Conservation (phyloP, 2,888 invertebrate species). For the Autographa pulchrina region DNA sequence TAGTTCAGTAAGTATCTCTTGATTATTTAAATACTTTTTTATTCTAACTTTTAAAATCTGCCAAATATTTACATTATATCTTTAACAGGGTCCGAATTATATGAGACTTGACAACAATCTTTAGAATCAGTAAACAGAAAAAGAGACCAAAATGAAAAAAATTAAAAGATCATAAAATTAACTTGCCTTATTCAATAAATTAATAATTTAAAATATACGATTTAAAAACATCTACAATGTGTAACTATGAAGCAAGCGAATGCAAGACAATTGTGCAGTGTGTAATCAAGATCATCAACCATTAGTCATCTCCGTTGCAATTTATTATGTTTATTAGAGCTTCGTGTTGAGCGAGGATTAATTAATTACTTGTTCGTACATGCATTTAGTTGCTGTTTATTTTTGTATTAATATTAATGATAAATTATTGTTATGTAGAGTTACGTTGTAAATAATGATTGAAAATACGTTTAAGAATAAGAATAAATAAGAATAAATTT, state of each 20-base stretch:
- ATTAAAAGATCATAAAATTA: too few species aligned
- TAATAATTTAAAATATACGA: too few species aligned
- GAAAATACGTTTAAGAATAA: background rate
- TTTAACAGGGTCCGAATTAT: too few species aligned
- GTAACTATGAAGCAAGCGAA: conserved; percentile 48
- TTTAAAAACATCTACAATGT: conserved; percentile 9
- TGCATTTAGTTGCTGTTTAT: background rate
- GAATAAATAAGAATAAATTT: too few species aligned
- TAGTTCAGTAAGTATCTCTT: too few species aligned
- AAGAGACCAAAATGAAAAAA: too few species aligned
- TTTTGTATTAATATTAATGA: background rate
- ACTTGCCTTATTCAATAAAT: background rate
- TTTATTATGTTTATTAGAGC: conserved; percentile 22
- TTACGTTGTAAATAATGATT: background rate
- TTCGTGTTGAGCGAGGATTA: background rate
- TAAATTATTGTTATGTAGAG: background rate
- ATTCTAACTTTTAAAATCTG: too few species aligned
- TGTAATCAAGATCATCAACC: conserved; percentile 63
- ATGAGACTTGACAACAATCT: too few species aligned
- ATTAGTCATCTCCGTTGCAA: conserved; percentile 55
- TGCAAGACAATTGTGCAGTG: conserved; percentile 58
- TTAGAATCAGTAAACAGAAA: too few species aligned
- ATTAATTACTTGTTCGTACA: background rate
- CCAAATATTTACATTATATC: too few species aligned
- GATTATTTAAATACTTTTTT: too few species aligned